These are phyloP conservation scores for Paguma larvata DNA, from an alignment of 2,797 vertebrate genomes.

Conservation along the genomic window DNA sequence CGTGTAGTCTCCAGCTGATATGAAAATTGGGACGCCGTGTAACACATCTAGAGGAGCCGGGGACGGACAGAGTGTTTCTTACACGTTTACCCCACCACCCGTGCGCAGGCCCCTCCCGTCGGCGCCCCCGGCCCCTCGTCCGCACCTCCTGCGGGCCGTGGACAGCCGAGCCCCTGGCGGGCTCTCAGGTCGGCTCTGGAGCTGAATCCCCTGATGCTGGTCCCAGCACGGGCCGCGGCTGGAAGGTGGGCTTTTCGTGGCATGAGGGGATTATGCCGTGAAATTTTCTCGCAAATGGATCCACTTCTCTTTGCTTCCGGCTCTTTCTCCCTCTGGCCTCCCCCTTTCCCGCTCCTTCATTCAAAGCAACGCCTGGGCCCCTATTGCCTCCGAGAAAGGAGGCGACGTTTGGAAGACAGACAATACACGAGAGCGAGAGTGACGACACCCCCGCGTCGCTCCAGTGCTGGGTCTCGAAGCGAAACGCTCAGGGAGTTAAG, in stretches of 20 bases:
- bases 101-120: background rate
- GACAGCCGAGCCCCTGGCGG: background rate
- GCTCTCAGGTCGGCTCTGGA: background rate
- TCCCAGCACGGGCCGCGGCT: background rate
- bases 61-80: background rate
- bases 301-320: background rate
- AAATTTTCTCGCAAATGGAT: background rate
- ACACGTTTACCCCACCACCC: background rate
- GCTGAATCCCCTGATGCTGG: background rate
- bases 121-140: no score
- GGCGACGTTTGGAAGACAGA: background rate
- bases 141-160: no score
- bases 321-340: background rate
- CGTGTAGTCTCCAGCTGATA: background rate
- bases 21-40: background rate
- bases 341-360: background rate
- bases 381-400: background rate
- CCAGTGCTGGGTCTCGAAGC: background rate
- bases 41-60: background rate
- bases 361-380: background rate
- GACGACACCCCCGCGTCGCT: background rate
- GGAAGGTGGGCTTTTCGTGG: background rate
- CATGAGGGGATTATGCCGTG: background rate
- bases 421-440: background rate
- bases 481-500: background rate